Conservation (phyloP, 2,113 vertebrate genomes). For the Drymodes brunneopygia region DNA sequence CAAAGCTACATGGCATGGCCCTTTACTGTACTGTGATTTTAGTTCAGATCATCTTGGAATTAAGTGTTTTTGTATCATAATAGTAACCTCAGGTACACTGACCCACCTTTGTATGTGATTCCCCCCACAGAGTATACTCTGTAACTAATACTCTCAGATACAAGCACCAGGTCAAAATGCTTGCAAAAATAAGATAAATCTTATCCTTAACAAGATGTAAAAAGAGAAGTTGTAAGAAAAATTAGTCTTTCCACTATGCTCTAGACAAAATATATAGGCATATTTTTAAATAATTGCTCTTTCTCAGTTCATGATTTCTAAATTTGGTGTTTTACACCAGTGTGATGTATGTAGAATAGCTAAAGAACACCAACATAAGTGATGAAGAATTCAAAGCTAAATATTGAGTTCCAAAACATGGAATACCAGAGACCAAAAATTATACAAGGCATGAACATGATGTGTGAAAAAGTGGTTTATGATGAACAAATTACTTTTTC, state of each 20-base stretch:
- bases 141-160: not conserved
- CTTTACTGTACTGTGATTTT: not conserved
- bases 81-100: not conserved
- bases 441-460: not conserved
- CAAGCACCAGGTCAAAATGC: not conserved
- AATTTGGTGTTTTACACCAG: not conserved
- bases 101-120: not conserved
- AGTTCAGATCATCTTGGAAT: not conserved
- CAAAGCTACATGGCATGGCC: not conserved
- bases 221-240: not conserved
- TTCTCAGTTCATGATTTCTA: not conserved
- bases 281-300: not conserved
- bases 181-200: not conserved
- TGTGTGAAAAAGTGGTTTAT: not conserved
- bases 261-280: not conserved
- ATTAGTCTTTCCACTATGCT: not conserved
- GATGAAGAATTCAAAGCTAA: not conserved
- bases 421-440: not conserved
- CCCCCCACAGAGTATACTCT: rapidly evolving
- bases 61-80: not conserved
- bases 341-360: not conserved
- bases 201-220: not conserved
- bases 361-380: not conserved
- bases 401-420: not conserved
- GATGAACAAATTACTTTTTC: not conserved